phyloP scores from a whole-genome alignment of 2,888 invertebrate species.

The Acleris laterana region DNA sequence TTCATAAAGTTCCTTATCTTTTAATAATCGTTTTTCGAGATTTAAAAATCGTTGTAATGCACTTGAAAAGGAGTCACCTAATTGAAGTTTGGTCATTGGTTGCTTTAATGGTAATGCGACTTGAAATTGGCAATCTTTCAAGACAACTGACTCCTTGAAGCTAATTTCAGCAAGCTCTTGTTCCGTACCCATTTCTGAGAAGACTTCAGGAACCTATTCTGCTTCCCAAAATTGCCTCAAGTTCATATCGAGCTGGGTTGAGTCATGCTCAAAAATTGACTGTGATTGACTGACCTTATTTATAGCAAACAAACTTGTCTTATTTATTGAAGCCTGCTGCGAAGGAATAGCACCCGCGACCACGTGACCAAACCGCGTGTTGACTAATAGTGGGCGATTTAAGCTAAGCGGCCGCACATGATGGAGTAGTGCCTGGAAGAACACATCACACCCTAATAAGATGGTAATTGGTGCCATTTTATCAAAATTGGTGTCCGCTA shows the following conservation, averaged over 20 bases:
- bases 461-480: background rate
- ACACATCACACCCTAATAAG: slow-evolving; percentile 10
- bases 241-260: no score
- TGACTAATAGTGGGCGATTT: background rate
- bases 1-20: background rate
- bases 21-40: background rate
- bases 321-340: background rate
- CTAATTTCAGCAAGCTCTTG: slow-evolving; percentile 8
- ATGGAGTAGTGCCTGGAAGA: slow-evolving; percentile 5
- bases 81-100: background rate
- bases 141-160: slow-evolving; percentile 4
- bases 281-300: slow-evolving; percentile 9
- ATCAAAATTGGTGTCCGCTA: slow-evolving; percentile 1
- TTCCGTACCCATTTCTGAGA: background rate
- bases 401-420: background rate
- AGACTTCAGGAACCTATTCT: slow-evolving; percentile 9
- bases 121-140: slow-evolving; percentile 8
- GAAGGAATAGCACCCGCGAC: slow-evolving; percentile 3
- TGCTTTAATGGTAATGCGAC: slow-evolving; percentile 8
- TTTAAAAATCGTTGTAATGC: slow-evolving; percentile 4
- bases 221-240: slow-evolving; percentile 15
- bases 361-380: slow-evolving; percentile 5
- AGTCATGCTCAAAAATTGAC: no score
- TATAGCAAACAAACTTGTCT: slow-evolving; percentile 6
- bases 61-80: slow-evolving; percentile 1